Base-by-base conservation (phyloP, 2,113 vertebrate genomes). In the Pollachius pollachius region DNA sequence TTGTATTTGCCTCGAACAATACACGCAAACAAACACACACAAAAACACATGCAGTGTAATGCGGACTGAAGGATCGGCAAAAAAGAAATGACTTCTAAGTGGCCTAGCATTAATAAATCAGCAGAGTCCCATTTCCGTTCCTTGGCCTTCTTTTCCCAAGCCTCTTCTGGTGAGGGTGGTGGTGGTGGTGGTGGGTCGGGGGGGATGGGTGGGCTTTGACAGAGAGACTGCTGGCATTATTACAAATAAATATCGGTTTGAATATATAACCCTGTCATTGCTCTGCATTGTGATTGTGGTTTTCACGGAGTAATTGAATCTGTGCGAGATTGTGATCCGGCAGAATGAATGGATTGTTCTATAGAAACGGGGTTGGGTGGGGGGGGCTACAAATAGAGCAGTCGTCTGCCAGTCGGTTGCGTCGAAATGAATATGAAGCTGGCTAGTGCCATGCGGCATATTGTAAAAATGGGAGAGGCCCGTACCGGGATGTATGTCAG, bases 241-340 rank as follows among this genome's bases (percentile, higher is more conserved):
- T 87, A 83, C 88, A 91, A 89, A 91, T 86, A 89, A 88, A 89
- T 87, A 89, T 88, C 80, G 81, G 81, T 90, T 77, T 85, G 82
- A 90, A 91, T 90, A 90, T 89, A 91, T 85, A 82, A 83, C 72
- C 81, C 84, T 83, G 87, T 85, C 87, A 80, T 78, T 75, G 73
- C 66, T 67, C 52, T 84, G 77, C 73, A 84, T 87, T 88, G 85
- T 81, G 81, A 75, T 78, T 88, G 82, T 88, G 77, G 76, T 70
- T 83, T 83, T 56, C 34, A 19, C 2, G 82, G 74, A 92, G 87
- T 90, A 91, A 91, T 89, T 90, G 85, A 92, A 91, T 88, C 72
- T 79, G 41, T 48, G 76, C 85, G 79, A 73, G 84, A 90, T 91
- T 89, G 84, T 78, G 82, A 91, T 91, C 84, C 80, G 66, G 63